A percentile compares a stretch with the other conserved stretches of the same genome.
These are phyloP conservation scores for Helleia helle DNA, from an alignment of 2,888 invertebrate genomes.

Conservation along the genomic window DNA sequence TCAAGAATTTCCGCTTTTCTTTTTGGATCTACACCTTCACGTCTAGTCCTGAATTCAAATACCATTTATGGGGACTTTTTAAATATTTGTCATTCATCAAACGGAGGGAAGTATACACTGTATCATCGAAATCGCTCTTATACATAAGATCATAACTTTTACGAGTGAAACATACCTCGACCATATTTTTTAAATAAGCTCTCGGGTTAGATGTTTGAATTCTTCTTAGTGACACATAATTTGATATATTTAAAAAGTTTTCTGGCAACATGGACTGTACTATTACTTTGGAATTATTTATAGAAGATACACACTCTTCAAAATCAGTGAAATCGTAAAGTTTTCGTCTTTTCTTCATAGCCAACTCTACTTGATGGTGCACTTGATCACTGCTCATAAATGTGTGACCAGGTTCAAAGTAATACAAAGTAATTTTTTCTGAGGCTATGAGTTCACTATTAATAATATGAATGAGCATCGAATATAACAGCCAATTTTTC, in stretches of 20 bases:
- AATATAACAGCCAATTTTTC: constrained; percentile 22
- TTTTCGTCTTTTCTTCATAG: constrained; percentile 21
- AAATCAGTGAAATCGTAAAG: constrained; percentile 22
- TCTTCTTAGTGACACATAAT: constrained; percentile 21
- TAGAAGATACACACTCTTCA: constrained; percentile 18
- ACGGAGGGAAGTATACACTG: no score
- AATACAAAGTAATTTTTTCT: constrained; percentile 17
- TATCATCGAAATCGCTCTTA: no score
- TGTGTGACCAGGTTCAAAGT: constrained; percentile 25
- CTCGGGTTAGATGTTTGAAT: no score
- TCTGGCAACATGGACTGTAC: constrained; percentile 16
- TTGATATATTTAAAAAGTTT: constrained; percentile 20
- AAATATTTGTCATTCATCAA: no score
- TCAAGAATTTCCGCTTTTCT: no score
- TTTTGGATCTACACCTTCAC: no score
- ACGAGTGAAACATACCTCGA: no score
- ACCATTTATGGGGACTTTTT: no score
- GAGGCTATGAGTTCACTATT: constrained; percentile 20
- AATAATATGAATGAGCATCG: constrained; percentile 19
- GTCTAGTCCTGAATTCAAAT: no score
- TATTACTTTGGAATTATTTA: constrained; percentile 17
- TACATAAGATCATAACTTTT: no score
- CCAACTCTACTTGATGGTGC: no score
- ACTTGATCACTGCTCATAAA: constrained; percentile 24
- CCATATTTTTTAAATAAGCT: no score